These are phyloP conservation scores for Mus spicilegus DNA, from an alignment of 2,113 vertebrate species.

Conservation along the genomic window DNA sequence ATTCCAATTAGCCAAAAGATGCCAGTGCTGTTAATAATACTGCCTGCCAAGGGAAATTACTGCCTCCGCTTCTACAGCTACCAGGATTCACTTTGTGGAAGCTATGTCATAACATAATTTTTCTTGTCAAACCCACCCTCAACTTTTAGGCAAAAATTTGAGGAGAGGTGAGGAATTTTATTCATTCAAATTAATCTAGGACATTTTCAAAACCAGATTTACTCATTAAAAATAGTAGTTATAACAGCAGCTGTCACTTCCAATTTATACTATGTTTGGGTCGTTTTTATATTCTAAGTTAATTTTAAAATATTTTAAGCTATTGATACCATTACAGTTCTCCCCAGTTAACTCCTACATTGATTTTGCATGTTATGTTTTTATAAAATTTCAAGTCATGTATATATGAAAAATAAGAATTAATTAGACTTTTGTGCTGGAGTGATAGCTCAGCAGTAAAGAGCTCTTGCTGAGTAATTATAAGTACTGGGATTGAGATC, in stretches of 20 bases:
- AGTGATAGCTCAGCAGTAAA: neutral
- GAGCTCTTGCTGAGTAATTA: neutral
- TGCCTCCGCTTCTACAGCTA: neutral
- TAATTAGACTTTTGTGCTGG: neutral
- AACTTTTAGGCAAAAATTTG: neutral
- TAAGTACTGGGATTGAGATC: neutral
- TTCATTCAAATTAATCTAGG: constrained; percentile 21
- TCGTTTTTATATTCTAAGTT: constrained; percentile 52
- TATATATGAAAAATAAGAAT: constrained; percentile 33
- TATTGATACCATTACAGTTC: neutral
- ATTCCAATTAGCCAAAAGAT: constrained; percentile 69
- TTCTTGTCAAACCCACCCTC: neutral
- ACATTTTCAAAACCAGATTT: constrained; percentile 58
- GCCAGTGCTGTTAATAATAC: constrained; percentile 37
- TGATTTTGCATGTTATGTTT: constrained; percentile 38
- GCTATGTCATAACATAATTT: constrained; percentile 12
- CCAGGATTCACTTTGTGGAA: constrained; percentile 43
- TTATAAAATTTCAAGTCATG: constrained; percentile 28
- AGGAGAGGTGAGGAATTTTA: neutral
- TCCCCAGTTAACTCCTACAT: neutral
- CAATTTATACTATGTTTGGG: constrained; percentile 18
- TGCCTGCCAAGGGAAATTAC: constrained; percentile 56
- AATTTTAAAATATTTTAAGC: constrained; percentile 59
- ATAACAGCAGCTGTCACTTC: constrained; percentile 22
- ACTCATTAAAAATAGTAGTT: constrained; percentile 54